Conservation (phyloP, 2,113 vertebrate species). For the Cygnus atratus region DNA sequence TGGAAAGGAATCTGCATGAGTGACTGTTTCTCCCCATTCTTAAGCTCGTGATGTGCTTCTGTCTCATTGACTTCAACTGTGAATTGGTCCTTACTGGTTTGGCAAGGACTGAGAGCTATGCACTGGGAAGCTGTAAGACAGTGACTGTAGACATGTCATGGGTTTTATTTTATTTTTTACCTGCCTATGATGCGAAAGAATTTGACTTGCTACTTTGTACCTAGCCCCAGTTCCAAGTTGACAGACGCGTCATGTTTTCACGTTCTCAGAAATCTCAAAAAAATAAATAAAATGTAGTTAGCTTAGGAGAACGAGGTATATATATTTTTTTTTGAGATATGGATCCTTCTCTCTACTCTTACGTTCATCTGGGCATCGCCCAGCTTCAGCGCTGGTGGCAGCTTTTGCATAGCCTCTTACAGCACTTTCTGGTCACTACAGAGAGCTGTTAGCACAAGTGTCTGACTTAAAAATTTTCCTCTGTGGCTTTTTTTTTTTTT, state of each 20-base stretch:
- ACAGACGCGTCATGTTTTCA: not conserved
- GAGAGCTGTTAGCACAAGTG: not conserved
- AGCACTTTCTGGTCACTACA: not conserved
- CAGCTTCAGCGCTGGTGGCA: accelerated
- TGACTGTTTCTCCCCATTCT: not conserved
- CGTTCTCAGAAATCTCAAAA: not conserved
- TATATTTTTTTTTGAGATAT: not conserved
- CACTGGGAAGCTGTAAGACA: not conserved
- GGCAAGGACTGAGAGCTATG: not conserved
- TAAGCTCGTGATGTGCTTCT: not conserved
- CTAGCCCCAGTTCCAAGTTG: not conserved
- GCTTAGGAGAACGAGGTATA: not conserved
- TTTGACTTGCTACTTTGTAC: accelerated
- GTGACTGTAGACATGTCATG: not conserved
- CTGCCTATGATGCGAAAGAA: not conserved
- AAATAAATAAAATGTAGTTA: not conserved
- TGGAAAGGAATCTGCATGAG: accelerated
- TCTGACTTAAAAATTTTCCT: not conserved
- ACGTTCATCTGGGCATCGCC: accelerated
- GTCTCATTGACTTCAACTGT: accelerated
- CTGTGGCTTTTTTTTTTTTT: not conserved
- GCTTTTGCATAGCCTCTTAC: not conserved
- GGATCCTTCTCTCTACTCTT: not conserved
- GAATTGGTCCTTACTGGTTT: not conserved
- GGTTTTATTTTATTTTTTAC: not conserved